These are phyloP conservation scores for Microctonus brassicae DNA, from an alignment of 2,888 invertebrate species.

Conservation along the genomic window DNA sequence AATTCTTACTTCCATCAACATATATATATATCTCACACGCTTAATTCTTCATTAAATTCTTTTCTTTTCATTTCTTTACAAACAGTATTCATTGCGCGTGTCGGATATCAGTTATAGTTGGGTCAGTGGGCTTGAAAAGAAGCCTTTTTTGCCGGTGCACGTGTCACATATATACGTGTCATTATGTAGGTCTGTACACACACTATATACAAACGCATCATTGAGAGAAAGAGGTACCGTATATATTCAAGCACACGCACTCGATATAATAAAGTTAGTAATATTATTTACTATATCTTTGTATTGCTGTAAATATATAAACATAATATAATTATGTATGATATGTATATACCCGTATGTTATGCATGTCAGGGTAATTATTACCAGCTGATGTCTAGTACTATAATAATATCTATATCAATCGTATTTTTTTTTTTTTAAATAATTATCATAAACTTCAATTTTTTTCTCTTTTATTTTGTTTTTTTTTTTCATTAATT, in stretches of 20 bases:
- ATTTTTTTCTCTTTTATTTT: too few species aligned
- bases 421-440: background rate
- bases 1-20: too few species aligned
- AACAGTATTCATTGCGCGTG: background rate
- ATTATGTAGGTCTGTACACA: constrained; percentile 10
- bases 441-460: too few species aligned
- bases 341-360: background rate
- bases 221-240: background rate
- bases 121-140: constrained; percentile 31
- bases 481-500: too few species aligned
- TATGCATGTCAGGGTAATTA: background rate
- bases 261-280: too few species aligned
- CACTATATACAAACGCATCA: constrained; percentile 11
- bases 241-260: background rate
- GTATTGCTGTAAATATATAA: background rate
- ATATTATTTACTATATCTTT: too few species aligned
- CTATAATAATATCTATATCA: background rate
- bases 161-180: constrained; percentile 24
- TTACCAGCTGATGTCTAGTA: background rate
- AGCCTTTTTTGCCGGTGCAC: constrained; percentile 26
- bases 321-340: background rate
- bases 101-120: constrained; percentile 8
- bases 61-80: background rate
- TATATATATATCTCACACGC: background rate
- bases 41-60: background rate